phyloP scores from a whole-genome alignment of 2,113 vertebrate genomes.

The Microtus montanus region DNA sequence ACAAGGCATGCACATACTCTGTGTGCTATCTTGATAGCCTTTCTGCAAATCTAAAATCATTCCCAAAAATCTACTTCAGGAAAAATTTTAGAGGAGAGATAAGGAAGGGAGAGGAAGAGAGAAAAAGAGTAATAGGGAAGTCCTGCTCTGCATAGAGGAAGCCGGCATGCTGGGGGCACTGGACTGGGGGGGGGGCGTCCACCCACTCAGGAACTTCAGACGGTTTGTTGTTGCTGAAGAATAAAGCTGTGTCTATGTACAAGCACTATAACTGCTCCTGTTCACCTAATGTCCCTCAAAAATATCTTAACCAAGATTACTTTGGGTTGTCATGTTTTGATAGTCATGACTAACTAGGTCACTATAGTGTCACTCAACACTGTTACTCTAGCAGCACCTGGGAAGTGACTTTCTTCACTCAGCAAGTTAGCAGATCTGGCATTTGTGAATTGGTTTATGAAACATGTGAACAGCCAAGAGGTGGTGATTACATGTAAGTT shows the following conservation, averaged over 20 bases:
- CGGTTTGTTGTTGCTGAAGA: neutral
- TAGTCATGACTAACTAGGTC: neutral
- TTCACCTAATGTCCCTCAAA: conserved; percentile 14
- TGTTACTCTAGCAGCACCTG: neutral
- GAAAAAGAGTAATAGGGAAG: neutral
- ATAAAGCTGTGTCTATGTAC: neutral
- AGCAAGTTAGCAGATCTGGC: neutral
- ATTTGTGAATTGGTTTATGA: neutral
- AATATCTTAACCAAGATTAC: neutral
- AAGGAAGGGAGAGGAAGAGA: too few relatives aligned
- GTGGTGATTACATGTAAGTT: neutral
- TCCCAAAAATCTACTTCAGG: neutral
- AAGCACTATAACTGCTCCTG: neutral
- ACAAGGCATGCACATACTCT: neutral
- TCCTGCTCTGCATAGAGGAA: neutral
- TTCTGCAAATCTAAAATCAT: conserved; percentile 37
- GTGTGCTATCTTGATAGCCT: neutral
- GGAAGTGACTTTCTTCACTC: neutral
- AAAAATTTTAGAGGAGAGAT: neutral
- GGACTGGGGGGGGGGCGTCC: neutral
- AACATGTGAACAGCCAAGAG: neutral
- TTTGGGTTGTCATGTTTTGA: neutral
- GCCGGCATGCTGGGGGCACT: neutral
- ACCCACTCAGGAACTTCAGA: neutral
- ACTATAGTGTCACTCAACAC: neutral